Evolutionary conservation across 2,113 vertebrate species (phyloP).

Genomic region (Pedionomus torquatus): DNA sequence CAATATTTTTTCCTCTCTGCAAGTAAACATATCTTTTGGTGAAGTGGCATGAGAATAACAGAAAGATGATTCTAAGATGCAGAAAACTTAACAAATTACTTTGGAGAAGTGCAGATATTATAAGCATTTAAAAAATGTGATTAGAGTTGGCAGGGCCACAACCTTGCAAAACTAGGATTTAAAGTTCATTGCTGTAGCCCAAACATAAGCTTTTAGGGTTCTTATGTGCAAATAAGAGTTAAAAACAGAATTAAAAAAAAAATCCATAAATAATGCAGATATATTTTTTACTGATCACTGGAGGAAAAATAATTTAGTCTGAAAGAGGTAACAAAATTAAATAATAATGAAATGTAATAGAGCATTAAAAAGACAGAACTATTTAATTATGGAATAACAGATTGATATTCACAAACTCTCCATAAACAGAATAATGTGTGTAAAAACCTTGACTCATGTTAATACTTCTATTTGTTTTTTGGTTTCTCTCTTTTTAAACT

Average conservation of each 20-base stretch:
- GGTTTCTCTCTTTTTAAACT: background rate
- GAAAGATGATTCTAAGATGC: background rate
- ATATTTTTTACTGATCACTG: constrained; percentile 45
- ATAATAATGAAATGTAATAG: constrained; percentile 30
- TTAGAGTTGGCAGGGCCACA: background rate
- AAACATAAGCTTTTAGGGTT: background rate
- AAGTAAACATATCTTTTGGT: background rate
- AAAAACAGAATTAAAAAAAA: background rate
- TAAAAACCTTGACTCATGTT: constrained; percentile 11
- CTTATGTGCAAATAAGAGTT: background rate
- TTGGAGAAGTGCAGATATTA: background rate
- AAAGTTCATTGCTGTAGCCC: background rate
- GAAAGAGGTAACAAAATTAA: constrained; percentile 34
- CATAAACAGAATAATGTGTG: constrained; percentile 3
- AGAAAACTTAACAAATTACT: background rate
- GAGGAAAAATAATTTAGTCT: constrained; percentile 38
- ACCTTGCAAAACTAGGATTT: background rate
- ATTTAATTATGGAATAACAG: constrained; percentile 46
- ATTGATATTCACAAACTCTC: constrained; percentile 12
- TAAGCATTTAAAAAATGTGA: background rate
- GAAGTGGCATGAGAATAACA: background rate
- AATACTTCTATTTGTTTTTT: background rate
- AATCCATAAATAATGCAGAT: background rate
- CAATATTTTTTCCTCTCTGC: background rate
- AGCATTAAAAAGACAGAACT: constrained; percentile 46